These are phyloP conservation scores for Myripristis murdjan DNA, from an alignment of 2,797 vertebrate species.

Conservation along the genomic window DNA sequence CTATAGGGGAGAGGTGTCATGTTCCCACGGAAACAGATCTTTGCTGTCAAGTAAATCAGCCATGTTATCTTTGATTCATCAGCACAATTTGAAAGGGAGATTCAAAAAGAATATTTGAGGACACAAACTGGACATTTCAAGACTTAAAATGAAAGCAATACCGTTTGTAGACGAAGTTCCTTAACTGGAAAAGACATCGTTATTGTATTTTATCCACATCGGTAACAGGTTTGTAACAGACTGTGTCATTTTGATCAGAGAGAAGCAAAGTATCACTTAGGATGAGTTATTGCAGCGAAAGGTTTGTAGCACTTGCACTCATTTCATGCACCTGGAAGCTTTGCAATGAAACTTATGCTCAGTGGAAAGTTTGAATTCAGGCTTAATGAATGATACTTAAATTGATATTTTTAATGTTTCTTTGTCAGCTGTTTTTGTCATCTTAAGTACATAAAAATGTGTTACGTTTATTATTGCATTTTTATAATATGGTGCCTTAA, in stretches of 20 bases:
- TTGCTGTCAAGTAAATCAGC: slow-evolving; percentile 62
- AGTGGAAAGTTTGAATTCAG: slow-evolving; percentile 55
- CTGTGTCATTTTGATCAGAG: slow-evolving; percentile 25
- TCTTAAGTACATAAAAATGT: slow-evolving; percentile 26
- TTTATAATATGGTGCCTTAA: slow-evolving; percentile 74
- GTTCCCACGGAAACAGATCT: slow-evolving; percentile 44
- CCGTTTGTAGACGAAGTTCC: slow-evolving; percentile 58
- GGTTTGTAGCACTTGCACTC: slow-evolving; percentile 77
- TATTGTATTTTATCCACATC: slow-evolving; percentile 45
- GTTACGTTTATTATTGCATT: slow-evolving; percentile 33
- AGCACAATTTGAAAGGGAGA: slow-evolving; percentile 58
- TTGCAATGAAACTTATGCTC: slow-evolving; percentile 56
- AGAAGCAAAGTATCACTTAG: slow-evolving; percentile 21
- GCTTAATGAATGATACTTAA: slow-evolving; percentile 47
- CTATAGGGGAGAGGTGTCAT: slow-evolving; percentile 78
- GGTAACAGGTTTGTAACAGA: slow-evolving; percentile 58
- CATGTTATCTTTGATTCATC: slow-evolving; percentile 52
- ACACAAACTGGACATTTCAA: slow-evolving; percentile 66
- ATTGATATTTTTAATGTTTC: slow-evolving; percentile 25
- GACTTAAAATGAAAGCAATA: slow-evolving; percentile 26
- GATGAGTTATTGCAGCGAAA: slow-evolving; percentile 47
- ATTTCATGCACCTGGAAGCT: slow-evolving; percentile 59
- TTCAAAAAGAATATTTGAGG: slow-evolving; percentile 40
- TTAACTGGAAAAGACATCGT: slow-evolving; percentile 70
- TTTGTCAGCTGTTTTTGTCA: slow-evolving; percentile 40